phyloP scores from a whole-genome alignment of 2,797 vertebrate genomes.

The Chelon auratus region DNA sequence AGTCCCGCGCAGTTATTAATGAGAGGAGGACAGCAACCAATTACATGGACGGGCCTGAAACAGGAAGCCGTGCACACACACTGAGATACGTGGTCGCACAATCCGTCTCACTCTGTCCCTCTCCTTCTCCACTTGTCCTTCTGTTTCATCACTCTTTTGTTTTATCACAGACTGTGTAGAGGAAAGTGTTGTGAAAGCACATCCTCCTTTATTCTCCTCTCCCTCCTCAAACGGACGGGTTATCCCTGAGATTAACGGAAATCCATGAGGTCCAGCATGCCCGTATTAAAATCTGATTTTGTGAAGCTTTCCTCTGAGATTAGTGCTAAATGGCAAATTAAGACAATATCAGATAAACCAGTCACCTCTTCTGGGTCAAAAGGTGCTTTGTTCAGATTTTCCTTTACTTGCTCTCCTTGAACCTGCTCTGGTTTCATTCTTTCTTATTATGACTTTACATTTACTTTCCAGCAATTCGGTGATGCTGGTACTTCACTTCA shows the following conservation, averaged over 20 bases:
- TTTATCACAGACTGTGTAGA: neutral
- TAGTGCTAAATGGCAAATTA: conserved; percentile 36
- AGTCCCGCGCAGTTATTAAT: conserved; percentile 68
- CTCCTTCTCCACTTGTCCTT: neutral
- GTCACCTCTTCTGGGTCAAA: conserved; percentile 29
- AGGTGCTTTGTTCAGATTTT: conserved; percentile 7
- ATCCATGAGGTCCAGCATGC: conserved; percentile 48
- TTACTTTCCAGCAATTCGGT: neutral
- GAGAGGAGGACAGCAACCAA: conserved; percentile 44
- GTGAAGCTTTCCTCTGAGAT: conserved; percentile 41
- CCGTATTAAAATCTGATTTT: conserved; percentile 46
- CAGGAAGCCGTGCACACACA: conserved; percentile 8
- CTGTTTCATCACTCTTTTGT: neutral
- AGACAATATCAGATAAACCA: conserved; percentile 27
- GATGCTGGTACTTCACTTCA: neutral
- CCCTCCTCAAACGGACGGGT: neutral
- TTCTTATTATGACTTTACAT: neutral
- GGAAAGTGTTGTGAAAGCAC: neutral
- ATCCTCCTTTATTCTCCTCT: neutral
- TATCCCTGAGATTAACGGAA: conserved; percentile 58
- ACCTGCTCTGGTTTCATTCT: neutral
- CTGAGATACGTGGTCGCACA: neutral
- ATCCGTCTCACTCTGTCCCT: neutral
- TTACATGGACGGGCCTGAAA: conserved; percentile 37
- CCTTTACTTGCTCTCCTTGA: neutral